phyloP scores from a whole-genome alignment of 2,797 vertebrate species.

The Malacoraja senta region DNA sequence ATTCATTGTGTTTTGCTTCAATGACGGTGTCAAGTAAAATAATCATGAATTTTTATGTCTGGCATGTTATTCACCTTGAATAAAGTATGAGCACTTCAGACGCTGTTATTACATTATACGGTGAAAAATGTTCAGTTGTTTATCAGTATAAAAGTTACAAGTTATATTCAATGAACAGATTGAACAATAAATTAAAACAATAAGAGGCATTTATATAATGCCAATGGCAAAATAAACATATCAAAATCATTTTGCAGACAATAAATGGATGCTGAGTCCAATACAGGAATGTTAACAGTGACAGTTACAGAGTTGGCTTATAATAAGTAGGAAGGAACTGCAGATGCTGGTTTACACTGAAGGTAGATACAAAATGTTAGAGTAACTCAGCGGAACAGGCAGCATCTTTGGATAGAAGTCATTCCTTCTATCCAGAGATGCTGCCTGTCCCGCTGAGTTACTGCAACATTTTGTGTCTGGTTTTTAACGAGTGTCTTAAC shows the following conservation, averaged over 20 bases:
- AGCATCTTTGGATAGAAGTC: too few relatives aligned
- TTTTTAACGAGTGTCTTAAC: not conserved
- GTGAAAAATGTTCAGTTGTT: constrained; percentile 2
- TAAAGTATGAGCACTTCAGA: constrained; percentile 40
- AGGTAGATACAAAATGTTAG: too few relatives aligned
- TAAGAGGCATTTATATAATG: not conserved
- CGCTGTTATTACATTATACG: not conserved
- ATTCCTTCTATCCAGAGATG: too few relatives aligned
- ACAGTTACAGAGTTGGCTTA: not conserved
- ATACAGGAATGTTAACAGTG: not conserved
- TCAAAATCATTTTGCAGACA: not conserved
- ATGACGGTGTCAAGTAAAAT: constrained; percentile 36
- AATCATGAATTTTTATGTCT: constrained; percentile 37
- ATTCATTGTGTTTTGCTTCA: constrained; percentile 42
- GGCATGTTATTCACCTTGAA: constrained; percentile 29
- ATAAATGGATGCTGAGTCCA: not conserved
- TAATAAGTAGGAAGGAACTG: not conserved
- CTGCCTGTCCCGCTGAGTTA: too few relatives aligned
- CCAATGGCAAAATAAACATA: not conserved
- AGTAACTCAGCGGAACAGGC: too few relatives aligned
- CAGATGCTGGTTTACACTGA: too few relatives aligned
- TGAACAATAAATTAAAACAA: not conserved
- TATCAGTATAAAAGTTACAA: not conserved
- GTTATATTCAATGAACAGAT: not conserved
- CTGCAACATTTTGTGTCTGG: too few relatives aligned